phyloP scores from a whole-genome alignment of 2,797 vertebrate species.

The Channa striata region DNA sequence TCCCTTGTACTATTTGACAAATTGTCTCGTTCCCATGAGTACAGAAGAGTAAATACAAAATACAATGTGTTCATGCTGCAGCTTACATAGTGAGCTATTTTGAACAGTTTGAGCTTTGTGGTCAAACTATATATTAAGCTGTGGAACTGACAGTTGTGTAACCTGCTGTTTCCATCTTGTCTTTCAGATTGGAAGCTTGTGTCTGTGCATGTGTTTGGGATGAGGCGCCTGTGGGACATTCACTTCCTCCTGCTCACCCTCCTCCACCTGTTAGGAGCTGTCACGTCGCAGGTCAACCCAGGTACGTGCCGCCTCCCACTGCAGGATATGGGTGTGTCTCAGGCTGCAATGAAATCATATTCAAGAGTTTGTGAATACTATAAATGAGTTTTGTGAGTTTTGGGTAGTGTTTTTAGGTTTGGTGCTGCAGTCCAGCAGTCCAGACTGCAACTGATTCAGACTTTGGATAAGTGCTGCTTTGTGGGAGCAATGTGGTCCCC shows the following conservation, averaged over 20 bases:
- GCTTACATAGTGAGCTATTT: neutral
- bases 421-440: conserved; percentile 33
- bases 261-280: conserved; percentile 76
- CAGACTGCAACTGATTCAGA: conserved; percentile 44
- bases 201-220: conserved; percentile 71
- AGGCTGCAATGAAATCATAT: conserved; percentile 23
- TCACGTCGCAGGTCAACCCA: conserved; percentile 85
- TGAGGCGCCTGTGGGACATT: conserved; percentile 80
- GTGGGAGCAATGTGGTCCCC: conserved; percentile 55
- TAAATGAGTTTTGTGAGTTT: conserved; percentile 51
- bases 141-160: conserved; percentile 6
- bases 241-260: conserved; percentile 77
- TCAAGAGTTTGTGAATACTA: conserved; percentile 27
- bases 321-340: neutral
- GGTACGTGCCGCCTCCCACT: conserved; percentile 63
- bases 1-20: conserved; percentile 52
- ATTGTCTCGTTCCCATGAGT: conserved; percentile 66
- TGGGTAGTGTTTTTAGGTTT: conserved; percentile 37
- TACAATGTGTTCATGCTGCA: conserved; percentile 14
- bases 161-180: conserved; percentile 47
- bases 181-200: conserved; percentile 68
- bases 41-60: conserved; percentile 44
- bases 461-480: conserved; percentile 62
- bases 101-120: neutral
- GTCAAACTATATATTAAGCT: conserved; percentile 5